These are phyloP conservation scores for Trachelus iudaicus DNA, from an alignment of 2,888 invertebrate species.

Conservation along the genomic window DNA sequence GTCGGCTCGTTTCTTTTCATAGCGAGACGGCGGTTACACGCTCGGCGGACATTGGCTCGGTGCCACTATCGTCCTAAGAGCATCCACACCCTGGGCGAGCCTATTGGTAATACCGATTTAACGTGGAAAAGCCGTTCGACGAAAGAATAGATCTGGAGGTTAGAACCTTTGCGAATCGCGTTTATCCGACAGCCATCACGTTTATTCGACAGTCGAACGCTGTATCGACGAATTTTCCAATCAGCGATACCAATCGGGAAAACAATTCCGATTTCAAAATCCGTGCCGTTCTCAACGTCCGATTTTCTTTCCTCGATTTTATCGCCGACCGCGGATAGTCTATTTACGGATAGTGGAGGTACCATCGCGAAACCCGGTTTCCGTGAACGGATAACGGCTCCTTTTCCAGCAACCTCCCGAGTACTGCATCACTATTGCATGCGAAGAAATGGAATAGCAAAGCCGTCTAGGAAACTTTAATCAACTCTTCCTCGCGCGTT, in stretches of 20 bases:
- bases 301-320: not conserved
- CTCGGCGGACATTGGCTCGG: slow-evolving; percentile 42
- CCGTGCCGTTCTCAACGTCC: not conserved
- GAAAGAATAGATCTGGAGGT: slow-evolving; percentile 18
- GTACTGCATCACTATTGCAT: slow-evolving; percentile 51
- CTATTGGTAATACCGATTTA: slow-evolving; percentile 47
- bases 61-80: slow-evolving; percentile 45
- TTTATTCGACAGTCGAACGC: not conserved
- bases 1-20: slow-evolving; percentile 5
- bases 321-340: not conserved
- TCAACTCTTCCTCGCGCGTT: slow-evolving; percentile 10
- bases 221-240: not conserved
- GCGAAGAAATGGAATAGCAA: slow-evolving; percentile 52
- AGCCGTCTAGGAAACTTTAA: slow-evolving; percentile 44
- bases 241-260: not conserved
- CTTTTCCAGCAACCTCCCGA: slow-evolving; percentile 18
- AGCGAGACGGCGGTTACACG: slow-evolving; percentile 15
- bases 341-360: not conserved
- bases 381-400: slow-evolving; percentile 22
- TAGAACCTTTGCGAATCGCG: not conserved
- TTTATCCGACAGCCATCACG: not conserved
- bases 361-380: slow-evolving; percentile 12
- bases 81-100: not conserved
- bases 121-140: slow-evolving; percentile 41
- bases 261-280: not conserved